phyloP scores from a whole-genome alignment of 2,113 vertebrate genomes.

The Bubo blakistoni region DNA sequence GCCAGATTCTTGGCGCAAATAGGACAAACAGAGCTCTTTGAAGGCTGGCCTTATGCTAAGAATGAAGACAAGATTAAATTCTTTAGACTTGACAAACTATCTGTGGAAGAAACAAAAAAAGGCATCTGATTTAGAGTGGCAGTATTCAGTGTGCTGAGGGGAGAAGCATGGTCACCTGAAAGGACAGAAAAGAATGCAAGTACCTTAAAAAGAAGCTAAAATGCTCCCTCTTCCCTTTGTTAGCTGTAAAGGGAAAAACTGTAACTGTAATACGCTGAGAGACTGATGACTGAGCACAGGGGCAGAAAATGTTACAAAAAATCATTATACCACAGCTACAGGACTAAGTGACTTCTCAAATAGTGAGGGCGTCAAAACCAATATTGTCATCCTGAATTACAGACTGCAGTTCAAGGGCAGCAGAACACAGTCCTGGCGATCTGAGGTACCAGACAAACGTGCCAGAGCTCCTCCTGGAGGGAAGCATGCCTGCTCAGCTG shows the following conservation, averaged over 20 bases:
- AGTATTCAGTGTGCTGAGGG: not conserved
- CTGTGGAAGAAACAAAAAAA: not conserved
- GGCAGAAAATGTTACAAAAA: not conserved
- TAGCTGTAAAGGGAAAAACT: not conserved
- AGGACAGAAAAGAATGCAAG: not conserved
- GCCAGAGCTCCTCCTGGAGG: not conserved
- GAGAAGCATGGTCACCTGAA: not conserved
- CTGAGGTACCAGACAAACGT: not conserved
- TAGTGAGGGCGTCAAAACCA: not conserved
- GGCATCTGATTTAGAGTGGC: not conserved
- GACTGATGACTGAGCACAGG: not conserved
- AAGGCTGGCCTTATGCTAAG: not conserved
- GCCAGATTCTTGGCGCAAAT: not conserved
- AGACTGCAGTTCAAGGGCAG: constrained; percentile 1
- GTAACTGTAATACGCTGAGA: not conserved
- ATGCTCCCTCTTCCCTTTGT: not conserved
- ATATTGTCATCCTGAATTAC: not conserved
- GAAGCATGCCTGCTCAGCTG: not conserved
- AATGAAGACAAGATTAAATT: not conserved
- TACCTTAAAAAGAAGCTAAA: not conserved
- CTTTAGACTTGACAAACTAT: not conserved
- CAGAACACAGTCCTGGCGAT: not conserved
- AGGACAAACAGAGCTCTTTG: not conserved
- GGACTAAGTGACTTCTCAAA: not conserved
- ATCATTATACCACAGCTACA: not conserved